Evolutionary conservation across 2,797 vertebrate genomes (phyloP), one percentile per base, ranked within the genome.

Genomic region (Trachurus trachurus): DNA sequence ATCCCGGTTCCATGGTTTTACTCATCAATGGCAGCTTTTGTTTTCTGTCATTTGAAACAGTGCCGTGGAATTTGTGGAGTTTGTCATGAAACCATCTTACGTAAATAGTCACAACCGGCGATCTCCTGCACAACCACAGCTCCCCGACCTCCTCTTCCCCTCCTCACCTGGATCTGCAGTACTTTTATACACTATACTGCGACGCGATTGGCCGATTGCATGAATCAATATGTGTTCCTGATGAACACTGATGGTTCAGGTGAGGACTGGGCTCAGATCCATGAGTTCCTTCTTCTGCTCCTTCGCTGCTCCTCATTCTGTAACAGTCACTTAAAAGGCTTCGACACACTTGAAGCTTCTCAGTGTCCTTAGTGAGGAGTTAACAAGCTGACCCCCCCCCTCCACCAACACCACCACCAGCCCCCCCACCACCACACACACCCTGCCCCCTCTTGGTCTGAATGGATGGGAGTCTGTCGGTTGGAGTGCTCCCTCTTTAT

Each of bases 401-500:
- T 47, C 26, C 26, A 26, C 26, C 26, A 26, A 26, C n/a, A 34
- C 9, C 56, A 31, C 53, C n/a, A 0, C 26, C 60, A 42, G 10
- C 39, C 39, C 40, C 40, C 40, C 40, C 11, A 4, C 37, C 37
- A n/a, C n/a, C n/a, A n/a, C n/a, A n/a, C 26, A 26, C 68, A 54
- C 29, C 21, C 12, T 58, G 29, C 53, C 22, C 0, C 26, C 59
- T 42, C 15, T 6, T 12, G 2, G 52, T 21, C 5, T 85, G 83
- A 83, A 79, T 77, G 74, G 72, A 40, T 54, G 57, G 34, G 45
- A 39, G 69, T 74, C 76, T 70, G 68, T 31, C n/a, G 19, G 75
- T 62, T 85, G 76, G 81, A 86, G 87, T 78, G 75, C 84, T 67
- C 74, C 68, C 52, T 77, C 78, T 80, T 84, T 69, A 71, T 84